A percentile compares a stretch with the other conserved stretches of the same genome.
phyloP scores from a whole-genome alignment of 37 sponge, comb jelly and placozoan genomes.

The Aplysina aerophoba region DNA sequence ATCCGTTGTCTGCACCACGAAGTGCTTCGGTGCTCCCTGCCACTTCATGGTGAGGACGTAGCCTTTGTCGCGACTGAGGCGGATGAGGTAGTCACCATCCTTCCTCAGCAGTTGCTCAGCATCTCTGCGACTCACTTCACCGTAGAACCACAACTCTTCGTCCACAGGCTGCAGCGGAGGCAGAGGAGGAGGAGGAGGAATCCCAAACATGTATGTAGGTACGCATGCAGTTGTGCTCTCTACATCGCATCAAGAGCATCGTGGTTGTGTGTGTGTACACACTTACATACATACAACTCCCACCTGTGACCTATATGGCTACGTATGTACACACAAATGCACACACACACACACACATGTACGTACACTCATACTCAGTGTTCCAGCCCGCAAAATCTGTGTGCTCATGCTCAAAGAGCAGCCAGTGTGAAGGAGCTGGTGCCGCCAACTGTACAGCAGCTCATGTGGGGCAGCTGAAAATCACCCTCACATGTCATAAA shows the following conservation, averaged over 20 bases:
- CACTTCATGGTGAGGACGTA: slow-evolving; percentile 79
- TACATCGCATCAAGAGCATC: too few species aligned
- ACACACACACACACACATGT: not conserved
- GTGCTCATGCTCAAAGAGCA: too few species aligned
- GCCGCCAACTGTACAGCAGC: too few species aligned
- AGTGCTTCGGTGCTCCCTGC: slow-evolving; percentile 67
- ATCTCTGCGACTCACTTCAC: slow-evolving; percentile 71
- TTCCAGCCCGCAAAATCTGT: not conserved
- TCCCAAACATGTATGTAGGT: too few species aligned
- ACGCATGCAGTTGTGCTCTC: too few species aligned
- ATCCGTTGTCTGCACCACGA: slow-evolving; percentile 79
- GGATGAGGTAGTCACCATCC: slow-evolving; percentile 88
- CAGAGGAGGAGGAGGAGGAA: not conserved
- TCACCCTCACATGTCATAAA: too few species aligned
- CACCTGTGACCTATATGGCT: too few species aligned
- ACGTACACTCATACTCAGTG: not conserved
- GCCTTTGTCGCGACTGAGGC: slow-evolving; percentile 63
- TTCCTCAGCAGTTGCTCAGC: slow-evolving; percentile 82
- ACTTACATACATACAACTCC: too few species aligned
- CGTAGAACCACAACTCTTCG: slow-evolving; percentile 88
- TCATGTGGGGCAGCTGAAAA: too few species aligned
- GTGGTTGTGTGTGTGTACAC: too few species aligned
- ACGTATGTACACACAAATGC: not conserved
- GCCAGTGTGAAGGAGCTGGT: too few species aligned
- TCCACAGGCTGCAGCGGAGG: slow-evolving; percentile 59